Evolutionary conservation across 2,797 vertebrate species (phyloP), one percentile per base, ranked within the genome.

Genomic region (Varecia variegata): DNA sequence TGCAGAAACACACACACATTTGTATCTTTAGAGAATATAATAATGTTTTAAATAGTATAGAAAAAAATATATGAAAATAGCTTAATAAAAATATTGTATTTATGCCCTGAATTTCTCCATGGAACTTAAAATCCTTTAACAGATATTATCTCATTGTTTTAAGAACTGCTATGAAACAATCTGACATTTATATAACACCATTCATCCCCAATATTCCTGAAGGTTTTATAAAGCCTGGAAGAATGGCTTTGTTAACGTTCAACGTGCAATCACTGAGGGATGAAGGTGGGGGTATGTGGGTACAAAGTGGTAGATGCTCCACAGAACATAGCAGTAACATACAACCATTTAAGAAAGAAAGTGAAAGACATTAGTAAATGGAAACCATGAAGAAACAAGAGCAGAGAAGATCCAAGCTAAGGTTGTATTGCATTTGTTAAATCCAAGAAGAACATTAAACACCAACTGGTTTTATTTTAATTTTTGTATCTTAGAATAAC

Each of bases 131-230:
- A 94, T 90, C 70, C 71, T 96, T 94, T 90, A 95, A 96, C 90
- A 97, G 96, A 97, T 94, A 97, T 96, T 97, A 96, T 97, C 96
- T 97, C 95, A 97, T 90, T 97, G 97, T 96, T 97, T 97, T 96
- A 97, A 94, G 91, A 97, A 96, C 90, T 97, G 96, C 93, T 94
- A 97, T 67, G 95, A 95, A 97, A 94, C 77, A 96, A 90, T 74
- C n/a, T 96, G 97, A 96, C 94, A 96, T 97, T 97, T 97, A 95
- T 88, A 92, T 68, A 90, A 94, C 30, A 96, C 68, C 54, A 92
- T 92, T 97, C 84, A 95, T 90, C 96, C 56, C 95, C 70, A 62
- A 74, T 85, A 93, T 94, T 95, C 93, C 56, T 92, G 80, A 90
- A 94, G 85, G 35, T 80, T 88, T 88, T 93, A 77, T 40, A 91